Evolutionary conservation across 2,797 vertebrate species (phyloP).

Genomic region (Coranthus polyacanthus): DNA sequence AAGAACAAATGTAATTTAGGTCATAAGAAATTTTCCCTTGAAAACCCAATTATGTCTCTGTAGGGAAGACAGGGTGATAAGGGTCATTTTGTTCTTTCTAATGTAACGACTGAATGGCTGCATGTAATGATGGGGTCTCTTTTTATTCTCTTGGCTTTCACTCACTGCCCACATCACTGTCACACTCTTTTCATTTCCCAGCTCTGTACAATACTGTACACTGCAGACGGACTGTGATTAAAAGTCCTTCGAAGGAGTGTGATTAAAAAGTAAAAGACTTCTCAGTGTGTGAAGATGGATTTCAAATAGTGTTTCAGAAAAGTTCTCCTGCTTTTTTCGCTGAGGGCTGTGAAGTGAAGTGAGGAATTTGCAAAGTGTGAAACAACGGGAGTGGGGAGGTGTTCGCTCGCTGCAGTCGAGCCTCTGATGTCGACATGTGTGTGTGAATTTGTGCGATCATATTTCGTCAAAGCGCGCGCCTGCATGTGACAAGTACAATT

Average conservation of each 20-base stretch:
- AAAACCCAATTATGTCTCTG: constrained; percentile 73
- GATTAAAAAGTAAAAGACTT: constrained; percentile 68
- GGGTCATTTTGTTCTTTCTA: constrained; percentile 72
- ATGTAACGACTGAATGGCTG: constrained; percentile 60
- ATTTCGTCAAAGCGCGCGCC: constrained; percentile 54
- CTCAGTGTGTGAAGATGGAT: constrained; percentile 53
- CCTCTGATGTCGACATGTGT: constrained; percentile 17
- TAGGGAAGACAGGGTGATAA: constrained; percentile 54
- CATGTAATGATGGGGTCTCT: constrained; percentile 66
- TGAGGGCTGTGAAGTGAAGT: constrained; percentile 40
- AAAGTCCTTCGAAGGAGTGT: constrained; percentile 47
- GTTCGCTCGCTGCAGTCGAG: not conserved
- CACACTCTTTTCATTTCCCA: constrained; percentile 14
- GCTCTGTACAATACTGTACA: constrained; percentile 9
- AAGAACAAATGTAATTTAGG: constrained; percentile 71
- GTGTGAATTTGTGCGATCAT: constrained; percentile 41
- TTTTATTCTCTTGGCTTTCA: constrained; percentile 70
- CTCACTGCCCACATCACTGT: constrained; percentile 66
- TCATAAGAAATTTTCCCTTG: constrained; percentile 62
- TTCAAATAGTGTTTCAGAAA: constrained; percentile 54
- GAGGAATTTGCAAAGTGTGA: constrained; percentile 42
- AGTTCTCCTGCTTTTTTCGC: constrained; percentile 23
- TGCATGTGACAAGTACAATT: constrained; percentile 72
- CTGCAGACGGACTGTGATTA: constrained; percentile 51
- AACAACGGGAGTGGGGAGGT: not conserved